These are phyloP conservation scores for Oxyura jamaicensis DNA, from an alignment of 2,113 vertebrate genomes.

Conservation along the genomic window DNA sequence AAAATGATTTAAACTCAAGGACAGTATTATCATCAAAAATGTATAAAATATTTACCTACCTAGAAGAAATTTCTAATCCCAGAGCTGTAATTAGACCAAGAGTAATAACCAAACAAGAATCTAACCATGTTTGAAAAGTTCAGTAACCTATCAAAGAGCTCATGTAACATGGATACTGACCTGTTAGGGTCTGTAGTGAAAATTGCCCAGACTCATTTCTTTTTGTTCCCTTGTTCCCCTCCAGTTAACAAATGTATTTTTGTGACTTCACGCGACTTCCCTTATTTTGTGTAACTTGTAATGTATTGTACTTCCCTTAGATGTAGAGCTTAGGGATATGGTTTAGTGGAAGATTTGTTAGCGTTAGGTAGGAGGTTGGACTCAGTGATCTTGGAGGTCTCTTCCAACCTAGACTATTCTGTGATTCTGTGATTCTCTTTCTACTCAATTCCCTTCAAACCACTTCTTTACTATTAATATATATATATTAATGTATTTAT, in stretches of 20 bases:
- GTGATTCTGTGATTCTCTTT: too few relatives aligned
- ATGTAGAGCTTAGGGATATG: too few relatives aligned
- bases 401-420: too few relatives aligned
- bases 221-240: neutral
- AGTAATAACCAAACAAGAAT: neutral
- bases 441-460: neutral
- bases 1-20: neutral
- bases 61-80: neutral
- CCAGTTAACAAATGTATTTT: neutral
- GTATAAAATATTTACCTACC: neutral
- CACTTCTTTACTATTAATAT: neutral
- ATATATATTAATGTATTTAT: neutral
- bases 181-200: neutral
- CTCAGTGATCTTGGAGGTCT: too few relatives aligned
- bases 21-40: neutral
- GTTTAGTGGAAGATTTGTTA: too few relatives aligned
- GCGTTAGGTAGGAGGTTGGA: too few relatives aligned
- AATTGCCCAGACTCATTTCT: neutral
- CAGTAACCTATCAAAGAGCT: neutral
- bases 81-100: neutral
- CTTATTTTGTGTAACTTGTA: neutral
- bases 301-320: neutral
- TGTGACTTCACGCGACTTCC: neutral
- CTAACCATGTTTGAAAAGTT: neutral
- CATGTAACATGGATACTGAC: neutral